Conservation (phyloP, 2,888 invertebrate species). For the Herminia tarsipennalis region DNA sequence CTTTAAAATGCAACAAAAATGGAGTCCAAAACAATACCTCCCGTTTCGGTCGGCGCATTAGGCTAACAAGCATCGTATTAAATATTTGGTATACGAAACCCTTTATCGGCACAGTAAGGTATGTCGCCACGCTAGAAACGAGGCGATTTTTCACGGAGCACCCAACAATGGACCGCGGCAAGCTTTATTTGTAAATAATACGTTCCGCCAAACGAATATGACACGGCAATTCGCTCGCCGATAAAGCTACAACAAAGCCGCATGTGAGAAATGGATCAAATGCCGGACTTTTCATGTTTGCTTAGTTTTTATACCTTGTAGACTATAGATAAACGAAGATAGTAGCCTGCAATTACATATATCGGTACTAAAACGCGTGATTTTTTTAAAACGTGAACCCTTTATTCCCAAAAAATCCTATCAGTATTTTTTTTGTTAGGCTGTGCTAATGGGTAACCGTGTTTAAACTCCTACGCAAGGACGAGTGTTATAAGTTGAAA, state of each 20-base stretch:
- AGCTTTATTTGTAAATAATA: conserved; percentile 79
- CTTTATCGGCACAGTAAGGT: conserved; percentile 50
- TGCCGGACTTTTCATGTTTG: conserved; percentile 5
- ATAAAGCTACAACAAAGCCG: conserved; percentile 44
- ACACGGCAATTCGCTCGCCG: conserved; percentile 70
- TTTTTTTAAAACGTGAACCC: too few species aligned
- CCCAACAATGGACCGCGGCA: conserved; percentile 71
- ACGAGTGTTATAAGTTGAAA: too few species aligned
- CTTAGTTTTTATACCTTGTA: not conserved
- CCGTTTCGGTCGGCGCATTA: conserved; percentile 42
- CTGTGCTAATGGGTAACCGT: too few species aligned
- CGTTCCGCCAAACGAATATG: conserved; percentile 73
- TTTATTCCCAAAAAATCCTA: too few species aligned
- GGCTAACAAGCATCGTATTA: conserved; percentile 70
- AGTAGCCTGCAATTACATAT: too few species aligned
- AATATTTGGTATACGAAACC: conserved; percentile 65
- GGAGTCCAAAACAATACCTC: conserved; percentile 36
- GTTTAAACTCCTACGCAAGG: too few species aligned
- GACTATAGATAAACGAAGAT: too few species aligned
- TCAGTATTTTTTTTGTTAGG: too few species aligned
- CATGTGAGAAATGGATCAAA: conserved; percentile 23
- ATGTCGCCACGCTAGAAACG: conserved; percentile 64
- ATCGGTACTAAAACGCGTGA: too few species aligned
- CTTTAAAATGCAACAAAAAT: conserved; percentile 22
- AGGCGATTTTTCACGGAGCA: conserved; percentile 63